phyloP scores from a whole-genome alignment of 2,888 invertebrate species.

The Euzetes globulus region DNA sequence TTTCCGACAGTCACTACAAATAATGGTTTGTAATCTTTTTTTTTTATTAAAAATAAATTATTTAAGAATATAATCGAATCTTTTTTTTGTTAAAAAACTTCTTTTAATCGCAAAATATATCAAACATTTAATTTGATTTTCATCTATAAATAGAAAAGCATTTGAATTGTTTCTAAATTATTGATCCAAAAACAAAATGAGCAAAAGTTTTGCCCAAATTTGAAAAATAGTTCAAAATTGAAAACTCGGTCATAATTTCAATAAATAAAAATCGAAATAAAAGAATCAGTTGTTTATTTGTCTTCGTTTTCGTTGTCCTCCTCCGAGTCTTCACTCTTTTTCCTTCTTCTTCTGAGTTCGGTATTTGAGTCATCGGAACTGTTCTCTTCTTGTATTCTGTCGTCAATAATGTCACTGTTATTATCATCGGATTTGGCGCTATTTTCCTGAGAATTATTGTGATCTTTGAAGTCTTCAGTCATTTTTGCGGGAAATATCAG shows the following conservation, averaged over 20 bases:
- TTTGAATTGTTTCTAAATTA: not conserved
- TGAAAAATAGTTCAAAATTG: not conserved
- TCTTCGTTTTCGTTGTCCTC: not conserved
- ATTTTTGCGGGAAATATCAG: slow-evolving; percentile 68
- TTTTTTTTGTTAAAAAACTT: too few relatives aligned
- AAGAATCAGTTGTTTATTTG: not conserved
- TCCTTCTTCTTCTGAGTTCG: slow-evolving; percentile 9
- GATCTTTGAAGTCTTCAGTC: not conserved
- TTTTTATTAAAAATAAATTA: too few relatives aligned
- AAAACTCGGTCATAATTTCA: not conserved
- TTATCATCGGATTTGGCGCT: slow-evolving; percentile 12
- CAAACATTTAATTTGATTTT: too few relatives aligned
- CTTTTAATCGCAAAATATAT: too few relatives aligned
- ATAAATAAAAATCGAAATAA: not conserved
- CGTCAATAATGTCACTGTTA: not conserved
- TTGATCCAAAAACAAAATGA: not conserved
- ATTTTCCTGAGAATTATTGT: not conserved
- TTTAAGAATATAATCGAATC: too few relatives aligned
- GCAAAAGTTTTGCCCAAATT: not conserved
- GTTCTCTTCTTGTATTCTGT: not conserved
- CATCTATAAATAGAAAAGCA: too few relatives aligned
- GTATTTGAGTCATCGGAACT: slow-evolving; percentile 6
- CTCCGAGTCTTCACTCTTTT: not conserved
- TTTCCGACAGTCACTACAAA: too few relatives aligned
- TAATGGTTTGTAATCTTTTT: too few relatives aligned